A percentile compares a stretch with the other conserved stretches of the same genome.
phyloP scores from a whole-genome alignment of 2,113 vertebrate genomes.

The Copsychus sechellarum region DNA sequence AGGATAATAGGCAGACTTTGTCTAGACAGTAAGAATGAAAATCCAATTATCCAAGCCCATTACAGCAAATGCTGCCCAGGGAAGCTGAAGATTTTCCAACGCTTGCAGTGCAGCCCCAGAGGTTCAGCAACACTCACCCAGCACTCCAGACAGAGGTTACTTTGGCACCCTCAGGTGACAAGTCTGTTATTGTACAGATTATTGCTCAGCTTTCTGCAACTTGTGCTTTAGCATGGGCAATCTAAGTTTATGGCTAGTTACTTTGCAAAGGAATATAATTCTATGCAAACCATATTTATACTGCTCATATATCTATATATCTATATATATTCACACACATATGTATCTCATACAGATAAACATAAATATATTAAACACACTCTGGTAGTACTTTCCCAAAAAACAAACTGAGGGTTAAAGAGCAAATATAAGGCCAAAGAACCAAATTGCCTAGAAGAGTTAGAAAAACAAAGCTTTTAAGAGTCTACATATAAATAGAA shows the following conservation, averaged over 20 bases:
- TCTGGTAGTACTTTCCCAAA: not conserved
- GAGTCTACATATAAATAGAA: not conserved
- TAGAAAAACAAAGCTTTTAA: not conserved
- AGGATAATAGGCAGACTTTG: not conserved
- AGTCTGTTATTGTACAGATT: not conserved
- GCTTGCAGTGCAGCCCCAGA: not conserved
- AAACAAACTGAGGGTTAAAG: not conserved
- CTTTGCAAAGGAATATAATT: not conserved
- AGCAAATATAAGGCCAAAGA: not conserved
- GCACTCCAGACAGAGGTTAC: not conserved
- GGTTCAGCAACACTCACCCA: not conserved
- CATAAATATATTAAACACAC: not conserved
- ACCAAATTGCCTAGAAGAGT: not conserved
- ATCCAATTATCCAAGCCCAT: not conserved
- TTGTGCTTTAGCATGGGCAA: fast-evolving
- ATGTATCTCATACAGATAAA: not conserved
- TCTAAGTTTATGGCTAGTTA: not conserved
- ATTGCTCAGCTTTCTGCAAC: not conserved
- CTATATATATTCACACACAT: fast-evolving
- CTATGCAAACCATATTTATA: not conserved
- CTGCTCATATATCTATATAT: not conserved
- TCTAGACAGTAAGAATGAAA: not conserved
- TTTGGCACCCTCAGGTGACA: not conserved
- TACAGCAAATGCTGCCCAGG: not conserved
- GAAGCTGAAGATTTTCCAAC: not conserved